Percentiles rank a stretch among this genome's conserved stretches.
Evolutionary conservation across 2,888 invertebrate species (phyloP).

Genomic region (Apamea crenata): DNA sequence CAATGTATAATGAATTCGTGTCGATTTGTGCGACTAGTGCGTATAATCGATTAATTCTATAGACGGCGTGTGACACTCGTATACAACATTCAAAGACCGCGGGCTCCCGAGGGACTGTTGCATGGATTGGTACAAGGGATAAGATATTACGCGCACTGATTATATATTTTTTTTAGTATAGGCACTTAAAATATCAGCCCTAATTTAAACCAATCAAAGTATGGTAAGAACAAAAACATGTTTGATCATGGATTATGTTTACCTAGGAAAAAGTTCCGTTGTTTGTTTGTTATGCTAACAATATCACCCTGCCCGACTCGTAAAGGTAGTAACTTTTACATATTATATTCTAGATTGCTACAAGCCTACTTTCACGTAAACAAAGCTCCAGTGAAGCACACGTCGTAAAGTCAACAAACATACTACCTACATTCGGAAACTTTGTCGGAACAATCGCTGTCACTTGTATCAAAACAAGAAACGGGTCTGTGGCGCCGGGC

Average conservation of each 20-base stretch:
- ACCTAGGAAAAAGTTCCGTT: neutral
- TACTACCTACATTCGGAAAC: constrained; percentile 33
- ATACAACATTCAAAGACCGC: constrained; percentile 65
- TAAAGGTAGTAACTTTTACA: neutral
- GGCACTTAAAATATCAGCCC: no score
- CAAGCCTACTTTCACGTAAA: neutral
- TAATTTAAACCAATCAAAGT: neutral
- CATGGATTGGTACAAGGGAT: constrained; percentile 42
- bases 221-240: neutral
- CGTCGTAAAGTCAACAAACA: constrained; percentile 45
- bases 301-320: neutral
- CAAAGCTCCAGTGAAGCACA: constrained; percentile 9
- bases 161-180: neutral
- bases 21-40: constrained; percentile 15
- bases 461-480: constrained; percentile 56
- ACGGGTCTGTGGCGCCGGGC: constrained; percentile 73
- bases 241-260: neutral
- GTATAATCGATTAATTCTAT: constrained; percentile 64
- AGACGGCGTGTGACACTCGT: constrained; percentile 63
- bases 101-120: constrained; percentile 58
- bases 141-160: constrained; percentile 10
- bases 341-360: constrained; percentile 18
- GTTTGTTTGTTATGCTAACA: constrained; percentile 11
- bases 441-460: constrained; percentile 57
- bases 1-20: neutral